These are phyloP conservation scores for Leptinotarsa rubiginosa DNA, from an alignment of 2,888 invertebrate genomes.

Conservation along the genomic window DNA sequence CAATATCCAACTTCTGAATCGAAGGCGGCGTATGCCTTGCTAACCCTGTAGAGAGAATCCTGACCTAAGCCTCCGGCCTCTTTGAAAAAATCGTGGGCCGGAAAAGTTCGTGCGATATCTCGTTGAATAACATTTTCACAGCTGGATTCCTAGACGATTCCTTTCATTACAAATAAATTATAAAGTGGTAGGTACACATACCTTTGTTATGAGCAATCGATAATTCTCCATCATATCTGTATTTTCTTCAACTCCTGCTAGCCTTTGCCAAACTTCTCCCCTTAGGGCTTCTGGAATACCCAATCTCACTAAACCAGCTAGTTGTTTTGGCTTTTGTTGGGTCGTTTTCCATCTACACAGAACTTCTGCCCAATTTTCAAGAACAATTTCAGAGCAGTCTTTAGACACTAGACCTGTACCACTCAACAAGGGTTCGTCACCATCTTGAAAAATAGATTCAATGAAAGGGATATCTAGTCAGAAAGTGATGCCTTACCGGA, in stretches of 20 bases:
- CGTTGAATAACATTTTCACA: constrained; percentile 95
- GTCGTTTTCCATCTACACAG: constrained; percentile 76
- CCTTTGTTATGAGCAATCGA: constrained; percentile 91
- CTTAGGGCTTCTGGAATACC: constrained; percentile 97
- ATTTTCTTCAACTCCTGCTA: constrained; percentile 88
- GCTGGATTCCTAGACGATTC: constrained; percentile 81
- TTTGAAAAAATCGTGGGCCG: constrained; percentile 98
- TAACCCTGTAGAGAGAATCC: constrained; percentile 94
- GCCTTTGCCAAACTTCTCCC: constrained; percentile 97
- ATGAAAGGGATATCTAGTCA: not conserved
- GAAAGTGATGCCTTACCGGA: constrained; percentile 69
- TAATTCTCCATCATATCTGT: constrained; percentile 92
- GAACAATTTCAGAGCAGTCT: constrained; percentile 92
- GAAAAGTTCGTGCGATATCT: constrained; percentile 98
- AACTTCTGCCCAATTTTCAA: constrained; percentile 94
- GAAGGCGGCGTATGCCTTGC: constrained; percentile 96
- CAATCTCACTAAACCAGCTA: constrained; percentile 81
- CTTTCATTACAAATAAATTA: too few species aligned
- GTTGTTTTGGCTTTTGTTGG: constrained; percentile 84
- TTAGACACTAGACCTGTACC: constrained; percentile 98
- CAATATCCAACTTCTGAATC: constrained; percentile 99
- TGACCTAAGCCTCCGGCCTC: constrained; percentile 95
- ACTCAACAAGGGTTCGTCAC: constrained; percentile 95
- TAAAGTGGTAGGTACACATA: constrained; percentile 58
- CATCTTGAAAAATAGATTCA: constrained; percentile 69